phyloP scores from a whole-genome alignment of 2,113 vertebrate genomes.

The Dascyllus trimaculatus region DNA sequence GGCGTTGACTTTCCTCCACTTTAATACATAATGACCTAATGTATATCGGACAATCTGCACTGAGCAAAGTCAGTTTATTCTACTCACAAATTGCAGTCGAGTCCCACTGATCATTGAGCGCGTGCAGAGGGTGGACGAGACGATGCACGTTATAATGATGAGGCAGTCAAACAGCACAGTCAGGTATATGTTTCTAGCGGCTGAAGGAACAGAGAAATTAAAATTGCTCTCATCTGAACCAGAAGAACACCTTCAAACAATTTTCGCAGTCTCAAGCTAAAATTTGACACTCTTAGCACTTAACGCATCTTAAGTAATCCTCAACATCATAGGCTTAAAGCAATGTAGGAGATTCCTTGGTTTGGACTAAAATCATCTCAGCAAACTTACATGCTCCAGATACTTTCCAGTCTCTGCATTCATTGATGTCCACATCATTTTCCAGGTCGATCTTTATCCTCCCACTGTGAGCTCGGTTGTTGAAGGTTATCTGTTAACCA shows the following conservation, averaged over 20 bases:
- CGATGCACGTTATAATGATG: conserved; percentile 90
- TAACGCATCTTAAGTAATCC: too few species aligned
- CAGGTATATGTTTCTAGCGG: conserved; percentile 89
- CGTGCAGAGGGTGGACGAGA: conserved; percentile 88
- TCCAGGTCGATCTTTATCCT: conserved; percentile 93
- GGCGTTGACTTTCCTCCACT: not conserved
- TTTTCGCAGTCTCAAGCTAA: not conserved
- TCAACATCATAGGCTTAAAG: not conserved
- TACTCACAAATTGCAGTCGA: conserved; percentile 89
- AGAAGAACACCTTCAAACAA: not conserved
- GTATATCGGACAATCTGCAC: not conserved
- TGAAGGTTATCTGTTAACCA: conserved; percentile 88
- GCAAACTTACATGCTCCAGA: conserved; percentile 90
- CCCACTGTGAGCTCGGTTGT: conserved; percentile 95
- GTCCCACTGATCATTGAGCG: conserved; percentile 92
- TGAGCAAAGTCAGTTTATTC: not conserved
- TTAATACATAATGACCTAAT: not conserved
- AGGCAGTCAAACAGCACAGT: conserved; percentile 92
- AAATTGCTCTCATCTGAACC: not conserved
- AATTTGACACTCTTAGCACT: not conserved
- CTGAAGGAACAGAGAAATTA: conserved; percentile 76
- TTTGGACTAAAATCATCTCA: not conserved
- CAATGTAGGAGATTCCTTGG: not conserved
- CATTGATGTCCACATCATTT: conserved; percentile 90
- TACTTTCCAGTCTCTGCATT: conserved; percentile 94